A percentile compares a stretch with the other conserved stretches of the same genome.
Evolutionary conservation across 1,140 invertebrate species (phyloP).

Genomic region (Magallana ariakensis): DNA sequence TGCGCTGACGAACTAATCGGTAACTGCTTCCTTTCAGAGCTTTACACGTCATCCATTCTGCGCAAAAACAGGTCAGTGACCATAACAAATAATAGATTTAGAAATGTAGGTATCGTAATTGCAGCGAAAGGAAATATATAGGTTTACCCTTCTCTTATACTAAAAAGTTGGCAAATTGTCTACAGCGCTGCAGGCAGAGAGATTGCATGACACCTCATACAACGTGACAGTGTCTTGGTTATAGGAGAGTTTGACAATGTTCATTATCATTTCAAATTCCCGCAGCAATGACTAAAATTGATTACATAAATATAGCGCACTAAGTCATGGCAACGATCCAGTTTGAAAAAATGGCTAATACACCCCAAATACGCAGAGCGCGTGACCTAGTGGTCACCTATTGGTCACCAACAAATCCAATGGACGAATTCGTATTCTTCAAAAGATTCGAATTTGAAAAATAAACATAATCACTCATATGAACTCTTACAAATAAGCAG

Average conservation of each 20-base stretch:
- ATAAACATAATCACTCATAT: no score
- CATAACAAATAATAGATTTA: conserved; percentile 13
- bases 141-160: conserved; percentile 23
- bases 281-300: conserved; percentile 20
- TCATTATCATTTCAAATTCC: conserved; percentile 30
- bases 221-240: neutral
- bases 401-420: conserved; percentile 3
- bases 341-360: neutral
- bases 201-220: conserved; percentile 1
- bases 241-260: conserved; percentile 22
- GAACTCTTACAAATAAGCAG: no score
- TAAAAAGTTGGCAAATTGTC: conserved; percentile 24
- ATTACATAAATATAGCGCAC: neutral
- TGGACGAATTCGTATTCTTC: neutral
- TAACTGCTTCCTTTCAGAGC: neutral
- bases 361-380: neutral
- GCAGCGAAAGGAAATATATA: conserved; percentile 25
- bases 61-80: conserved; percentile 1
- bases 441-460: neutral
- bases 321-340: conserved; percentile 17
- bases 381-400: neutral
- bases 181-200: neutral
- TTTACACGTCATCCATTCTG: neutral
- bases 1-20: neutral
- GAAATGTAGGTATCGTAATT: conserved; percentile 22